Conservation (phyloP, 2,113 vertebrate genomes). For the Ornithorhynchus anatinus region DNA sequence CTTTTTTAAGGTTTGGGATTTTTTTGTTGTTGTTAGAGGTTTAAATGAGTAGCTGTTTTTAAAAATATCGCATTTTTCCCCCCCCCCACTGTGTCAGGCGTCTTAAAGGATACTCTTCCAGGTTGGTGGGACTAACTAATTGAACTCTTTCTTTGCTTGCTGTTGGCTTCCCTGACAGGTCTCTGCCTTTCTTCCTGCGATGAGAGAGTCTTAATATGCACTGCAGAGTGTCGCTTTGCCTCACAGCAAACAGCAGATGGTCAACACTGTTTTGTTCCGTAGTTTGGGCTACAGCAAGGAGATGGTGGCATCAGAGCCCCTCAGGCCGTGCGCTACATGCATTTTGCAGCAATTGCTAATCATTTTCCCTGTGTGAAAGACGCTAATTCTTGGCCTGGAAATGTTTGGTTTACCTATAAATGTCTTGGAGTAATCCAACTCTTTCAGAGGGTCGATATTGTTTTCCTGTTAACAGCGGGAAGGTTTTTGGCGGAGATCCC, state of each 20-base stretch:
- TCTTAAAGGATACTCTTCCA: conserved; percentile 31
- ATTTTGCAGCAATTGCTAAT: conserved; percentile 16
- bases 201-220: accelerated
- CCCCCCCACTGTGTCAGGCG: conserved; percentile 34
- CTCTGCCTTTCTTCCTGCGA: neutral
- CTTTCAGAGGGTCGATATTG: neutral
- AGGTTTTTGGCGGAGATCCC: neutral
- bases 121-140: conserved; percentile 35
- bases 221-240: neutral
- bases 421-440: neutral
- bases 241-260: neutral
- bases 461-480: neutral
- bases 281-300: neutral
- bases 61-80: conserved; percentile 12
- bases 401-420: neutral
- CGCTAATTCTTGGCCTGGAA: neutral
- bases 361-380: conserved; percentile 36
- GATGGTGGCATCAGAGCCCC: no score
- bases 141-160: conserved; percentile 10
- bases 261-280: neutral
- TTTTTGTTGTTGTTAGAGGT: neutral
- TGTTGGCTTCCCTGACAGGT: neutral
- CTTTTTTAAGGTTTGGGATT: no score
- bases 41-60: neutral
- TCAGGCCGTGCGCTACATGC: neutral